These are phyloP conservation scores for Tenthredo scrophulariae DNA, from an alignment of 2,888 invertebrate genomes.

Conservation along the genomic window DNA sequence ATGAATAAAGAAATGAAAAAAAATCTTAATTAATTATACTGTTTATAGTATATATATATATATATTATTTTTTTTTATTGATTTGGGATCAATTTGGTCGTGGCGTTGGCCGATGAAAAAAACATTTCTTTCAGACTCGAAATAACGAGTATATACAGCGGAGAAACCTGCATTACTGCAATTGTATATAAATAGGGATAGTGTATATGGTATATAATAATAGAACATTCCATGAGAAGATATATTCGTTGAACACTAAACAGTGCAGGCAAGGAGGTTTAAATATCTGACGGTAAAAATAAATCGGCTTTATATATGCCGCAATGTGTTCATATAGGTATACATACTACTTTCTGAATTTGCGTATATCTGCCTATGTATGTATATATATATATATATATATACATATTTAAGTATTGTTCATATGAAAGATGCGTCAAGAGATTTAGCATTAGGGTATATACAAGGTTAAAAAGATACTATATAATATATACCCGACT, in stretches of 20 bases:
- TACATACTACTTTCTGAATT: neutral
- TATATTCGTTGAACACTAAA: slow-evolving; percentile 5
- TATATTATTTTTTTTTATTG: no score
- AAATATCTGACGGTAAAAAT: neutral
- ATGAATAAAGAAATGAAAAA: no score
- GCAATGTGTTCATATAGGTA: neutral
- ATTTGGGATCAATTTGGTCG: no score
- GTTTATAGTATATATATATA: no score
- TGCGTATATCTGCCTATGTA: neutral
- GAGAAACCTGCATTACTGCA: neutral
- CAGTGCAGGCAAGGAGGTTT: neutral
- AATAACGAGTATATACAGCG: no score
- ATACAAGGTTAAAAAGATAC: no score
- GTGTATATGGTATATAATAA: neutral
- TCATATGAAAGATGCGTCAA: no score
- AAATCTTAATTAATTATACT: no score
- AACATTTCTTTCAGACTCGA: no score
- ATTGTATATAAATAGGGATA: neutral
- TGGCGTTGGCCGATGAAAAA: no score
- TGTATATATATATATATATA: neutral
- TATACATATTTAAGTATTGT: neutral
- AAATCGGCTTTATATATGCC: neutral
- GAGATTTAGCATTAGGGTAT: no score
- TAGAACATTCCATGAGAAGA: slow-evolving; percentile 11
- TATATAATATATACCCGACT: no score